Conservation (phyloP, 2,113 vertebrate species). For the Rhinoderma darwinii region DNA sequence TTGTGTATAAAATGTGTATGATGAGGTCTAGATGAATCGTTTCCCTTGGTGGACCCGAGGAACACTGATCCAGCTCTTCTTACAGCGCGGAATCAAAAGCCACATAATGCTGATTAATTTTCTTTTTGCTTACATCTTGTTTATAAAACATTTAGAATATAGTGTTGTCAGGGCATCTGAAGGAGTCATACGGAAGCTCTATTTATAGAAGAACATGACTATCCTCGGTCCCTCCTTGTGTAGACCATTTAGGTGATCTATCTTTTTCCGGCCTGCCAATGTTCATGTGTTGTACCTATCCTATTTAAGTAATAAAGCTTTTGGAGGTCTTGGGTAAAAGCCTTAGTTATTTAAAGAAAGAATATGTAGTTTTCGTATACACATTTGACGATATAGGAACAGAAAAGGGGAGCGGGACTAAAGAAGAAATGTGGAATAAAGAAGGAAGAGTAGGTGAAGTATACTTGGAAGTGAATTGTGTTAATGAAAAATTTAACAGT, state of each 20-base stretch:
- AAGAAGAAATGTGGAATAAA: conserved; percentile 49
- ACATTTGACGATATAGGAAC: background rate
- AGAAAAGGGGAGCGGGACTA: conserved; percentile 19
- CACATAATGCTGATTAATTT: conserved; percentile 5
- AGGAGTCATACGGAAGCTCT: background rate
- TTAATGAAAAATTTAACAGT: conserved; percentile 78
- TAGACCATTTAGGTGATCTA: background rate
- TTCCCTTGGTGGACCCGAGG: background rate
- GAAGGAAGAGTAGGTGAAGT: conserved; percentile 67
- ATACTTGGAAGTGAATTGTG: conserved; percentile 70
- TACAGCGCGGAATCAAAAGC: background rate
- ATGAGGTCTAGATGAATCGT: background rate
- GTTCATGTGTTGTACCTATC: background rate
- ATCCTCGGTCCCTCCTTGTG: conserved; percentile 1
- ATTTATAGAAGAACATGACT: conserved; percentile 20
- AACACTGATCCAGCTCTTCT: background rate
- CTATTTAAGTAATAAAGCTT: conserved; percentile 1
- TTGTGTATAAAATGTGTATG: background rate
- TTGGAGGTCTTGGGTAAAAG: conserved; percentile 35
- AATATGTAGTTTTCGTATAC: background rate
- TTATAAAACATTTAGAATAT: conserved; percentile 36
- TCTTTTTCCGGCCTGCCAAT: background rate
- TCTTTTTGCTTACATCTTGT: conserved; percentile 29
- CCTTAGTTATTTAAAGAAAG: conserved; percentile 28
- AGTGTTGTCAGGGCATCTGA: conserved; percentile 9